Conservation (phyloP, 2,888 invertebrate species). For the Lagria hirta region DNA sequence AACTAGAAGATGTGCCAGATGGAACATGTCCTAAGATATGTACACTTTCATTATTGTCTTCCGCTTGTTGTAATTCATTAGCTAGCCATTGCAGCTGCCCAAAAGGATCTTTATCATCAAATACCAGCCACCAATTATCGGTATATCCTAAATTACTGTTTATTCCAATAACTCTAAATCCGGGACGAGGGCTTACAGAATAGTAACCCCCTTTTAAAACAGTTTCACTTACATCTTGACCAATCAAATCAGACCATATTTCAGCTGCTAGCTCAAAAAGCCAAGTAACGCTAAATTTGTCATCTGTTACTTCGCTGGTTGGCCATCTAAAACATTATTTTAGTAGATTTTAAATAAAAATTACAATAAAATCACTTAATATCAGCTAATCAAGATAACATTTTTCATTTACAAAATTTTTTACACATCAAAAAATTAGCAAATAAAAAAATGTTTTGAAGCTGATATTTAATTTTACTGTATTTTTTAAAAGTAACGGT, state of each 20-base stretch:
- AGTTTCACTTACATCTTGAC: conserved; percentile 61
- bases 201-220: conserved; percentile 75
- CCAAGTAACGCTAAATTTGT: conserved; percentile 64
- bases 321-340: conserved; percentile 12
- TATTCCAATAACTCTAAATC: conserved; percentile 72
- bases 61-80: conserved; percentile 39
- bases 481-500: neutral
- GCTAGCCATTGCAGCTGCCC: conserved; percentile 82
- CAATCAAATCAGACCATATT: conserved; percentile 70
- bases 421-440: neutral
- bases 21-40: conserved; percentile 86
- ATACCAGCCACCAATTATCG: conserved; percentile 63
- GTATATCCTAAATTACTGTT: conserved; percentile 79
- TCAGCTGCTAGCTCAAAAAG: conserved; percentile 70
- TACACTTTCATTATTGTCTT: conserved; percentile 70
- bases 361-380: neutral
- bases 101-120: conserved; percentile 69
- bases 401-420: conserved; percentile 44
- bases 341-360: neutral
- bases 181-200: conserved; percentile 64
- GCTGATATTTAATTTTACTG: neutral
- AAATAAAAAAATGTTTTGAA: neutral
- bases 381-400: conserved; percentile 23
- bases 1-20: conserved; percentile 68
- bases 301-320: conserved; percentile 20